Evolutionary conservation across 2,888 invertebrate species (phyloP), one percentile per base, ranked within the genome.

Genomic region (Ypsolopha sequella): DNA sequence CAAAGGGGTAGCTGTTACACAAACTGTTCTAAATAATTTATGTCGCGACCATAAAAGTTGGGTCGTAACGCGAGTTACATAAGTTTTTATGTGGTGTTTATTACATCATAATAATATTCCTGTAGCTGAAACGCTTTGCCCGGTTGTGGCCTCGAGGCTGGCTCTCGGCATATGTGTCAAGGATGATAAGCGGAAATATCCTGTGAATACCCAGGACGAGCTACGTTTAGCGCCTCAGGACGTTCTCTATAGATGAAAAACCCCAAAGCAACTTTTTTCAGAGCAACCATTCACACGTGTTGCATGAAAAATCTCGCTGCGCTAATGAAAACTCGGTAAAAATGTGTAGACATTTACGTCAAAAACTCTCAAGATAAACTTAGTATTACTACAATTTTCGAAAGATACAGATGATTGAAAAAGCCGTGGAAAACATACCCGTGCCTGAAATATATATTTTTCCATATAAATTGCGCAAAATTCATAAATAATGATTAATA

Each of bases 101-200:
- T 47, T 11, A 13, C 24, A 7, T 11, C 24, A 43, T 43, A 9
- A 43, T 43, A 24, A 24, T 24, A 24, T 24, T 24, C 4, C 24
- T 24, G 4, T 24, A 24, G 24, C 24, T 24, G 24, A 4, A 24
- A 24, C 24, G 24, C 24, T 43, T 14, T 11, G 13, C 8, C 14
- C 24, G 43, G 43, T 24, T 14, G 13, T 0, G 43, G 43, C 56
- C 55, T 60, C 24, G 56, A 61, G 56, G 51, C 55, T 54, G 54
- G 55, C 52, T 54, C 58, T 58, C 24, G 56, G 58, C 60, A 73
- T 73, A 62, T 68, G 66, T 71, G 72, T 73, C 72, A 71, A 72
- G 72, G 67, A 70, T 70, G 68, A 74, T 73, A 73, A 76, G 73
- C 70, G 68, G 67, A 72, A 75, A 71, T 70, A 66, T 71, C 60